phyloP scores from a whole-genome alignment of 2,888 invertebrate species.

The Phoronis australis region DNA sequence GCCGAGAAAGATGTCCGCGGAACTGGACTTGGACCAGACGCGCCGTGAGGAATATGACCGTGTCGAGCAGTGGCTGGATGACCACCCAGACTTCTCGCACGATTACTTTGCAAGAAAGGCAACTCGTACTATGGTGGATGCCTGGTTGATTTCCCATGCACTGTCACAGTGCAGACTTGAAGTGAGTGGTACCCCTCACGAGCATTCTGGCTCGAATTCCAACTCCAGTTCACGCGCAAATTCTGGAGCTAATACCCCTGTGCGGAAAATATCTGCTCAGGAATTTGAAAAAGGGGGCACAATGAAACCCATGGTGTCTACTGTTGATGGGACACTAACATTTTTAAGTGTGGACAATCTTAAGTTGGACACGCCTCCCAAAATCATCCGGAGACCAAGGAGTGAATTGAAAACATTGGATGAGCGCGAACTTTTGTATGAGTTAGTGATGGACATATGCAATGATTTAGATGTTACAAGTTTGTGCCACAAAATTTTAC shows the following conservation, averaged over 20 bases:
- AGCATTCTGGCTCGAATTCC: conserved; percentile 28
- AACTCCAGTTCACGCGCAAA: conserved; percentile 63
- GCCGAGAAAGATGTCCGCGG: conserved; percentile 17
- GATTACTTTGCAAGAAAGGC: conserved; percentile 91
- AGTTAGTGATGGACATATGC: conserved; percentile 50
- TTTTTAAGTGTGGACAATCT: conserved; percentile 66
- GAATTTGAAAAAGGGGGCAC: conserved; percentile 90
- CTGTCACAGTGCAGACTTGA: conserved; percentile 31
- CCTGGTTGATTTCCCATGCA: conserved; percentile 69
- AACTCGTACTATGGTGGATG: conserved; percentile 84
- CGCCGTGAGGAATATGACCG: conserved; percentile 31
- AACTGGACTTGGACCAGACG: conserved; percentile 18
- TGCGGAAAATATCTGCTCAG: conserved; percentile 88
- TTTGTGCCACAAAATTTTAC: conserved; percentile 50
- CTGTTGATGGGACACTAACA: conserved; percentile 85
- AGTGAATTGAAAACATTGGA: conserved; percentile 58
- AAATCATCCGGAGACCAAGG: conserved; percentile 55
- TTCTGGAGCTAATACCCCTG: conserved; percentile 88
- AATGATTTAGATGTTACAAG: conserved; percentile 49
- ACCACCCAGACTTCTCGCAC: conserved; percentile 91
- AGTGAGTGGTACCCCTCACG: conserved; percentile 11
- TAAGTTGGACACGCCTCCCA: conserved; percentile 27
- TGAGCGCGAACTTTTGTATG: conserved; percentile 50
- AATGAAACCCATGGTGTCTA: conserved; percentile 83
- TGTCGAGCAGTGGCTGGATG: conserved; percentile 94